Evolutionary conservation across 2,888 invertebrate species (phyloP).

Genomic region (Agrotis exclamationis): DNA sequence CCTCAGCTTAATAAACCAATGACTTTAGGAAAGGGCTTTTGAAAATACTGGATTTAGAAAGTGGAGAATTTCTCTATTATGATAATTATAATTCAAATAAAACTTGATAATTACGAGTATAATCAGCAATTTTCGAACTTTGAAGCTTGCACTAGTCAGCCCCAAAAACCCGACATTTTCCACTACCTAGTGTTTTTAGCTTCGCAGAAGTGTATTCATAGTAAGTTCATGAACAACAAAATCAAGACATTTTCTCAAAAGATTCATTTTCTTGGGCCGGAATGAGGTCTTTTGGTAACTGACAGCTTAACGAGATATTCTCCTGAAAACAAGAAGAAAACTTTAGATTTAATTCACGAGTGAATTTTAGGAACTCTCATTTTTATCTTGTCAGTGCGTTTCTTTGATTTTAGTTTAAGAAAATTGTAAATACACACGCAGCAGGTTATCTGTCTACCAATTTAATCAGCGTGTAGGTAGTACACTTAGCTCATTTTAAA

Average conservation of each 20-base stretch:
- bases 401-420: background rate
- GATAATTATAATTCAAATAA: too few relatives aligned
- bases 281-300: constrained; percentile 18
- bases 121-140: too few relatives aligned
- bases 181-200: too few relatives aligned
- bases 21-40: too few relatives aligned
- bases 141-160: too few relatives aligned
- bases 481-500: constrained; percentile 63
- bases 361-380: constrained; percentile 1
- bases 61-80: too few relatives aligned
- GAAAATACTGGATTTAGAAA: too few relatives aligned
- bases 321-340: constrained; percentile 24
- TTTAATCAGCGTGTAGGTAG: background rate
- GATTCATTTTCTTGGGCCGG: background rate
- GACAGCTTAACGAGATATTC: constrained; percentile 25
- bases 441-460: background rate
- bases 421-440: too few relatives aligned
- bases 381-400: background rate
- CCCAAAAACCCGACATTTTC: too few relatives aligned
- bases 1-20: too few relatives aligned
- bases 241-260: background rate
- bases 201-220: too few relatives aligned
- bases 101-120: too few relatives aligned
- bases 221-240: background rate
- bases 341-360: constrained; percentile 12